These are phyloP conservation scores for Cephus pulcher DNA, from an alignment of 2,888 invertebrate species.

Conservation along the genomic window DNA sequence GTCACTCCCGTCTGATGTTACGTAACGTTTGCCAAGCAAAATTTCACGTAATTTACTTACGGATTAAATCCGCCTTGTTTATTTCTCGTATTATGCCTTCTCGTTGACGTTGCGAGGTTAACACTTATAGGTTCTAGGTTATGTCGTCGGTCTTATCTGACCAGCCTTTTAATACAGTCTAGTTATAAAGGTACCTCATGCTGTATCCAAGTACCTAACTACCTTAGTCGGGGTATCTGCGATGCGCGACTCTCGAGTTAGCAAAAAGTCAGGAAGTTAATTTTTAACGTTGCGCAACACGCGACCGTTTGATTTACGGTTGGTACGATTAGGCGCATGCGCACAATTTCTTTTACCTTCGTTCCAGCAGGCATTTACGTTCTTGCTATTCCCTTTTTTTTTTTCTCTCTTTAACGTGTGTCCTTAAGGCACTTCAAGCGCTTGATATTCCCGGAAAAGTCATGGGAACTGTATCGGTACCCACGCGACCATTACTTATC, in stretches of 20 bases:
- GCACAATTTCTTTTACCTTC: neutral
- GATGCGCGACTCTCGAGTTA: neutral
- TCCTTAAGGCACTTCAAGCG: neutral
- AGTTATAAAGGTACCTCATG: neutral
- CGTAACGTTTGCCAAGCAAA: neutral
- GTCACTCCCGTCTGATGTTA: neutral
- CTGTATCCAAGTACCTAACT: neutral
- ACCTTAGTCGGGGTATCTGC: neutral
- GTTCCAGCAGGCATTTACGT: neutral
- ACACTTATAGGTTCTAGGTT: neutral
- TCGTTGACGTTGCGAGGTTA: neutral
- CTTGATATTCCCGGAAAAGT: neutral
- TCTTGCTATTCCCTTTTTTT: neutral
- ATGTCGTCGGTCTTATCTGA: neutral
- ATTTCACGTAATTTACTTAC: neutral
- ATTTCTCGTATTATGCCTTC: neutral
- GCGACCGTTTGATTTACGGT: constrained; percentile 2
- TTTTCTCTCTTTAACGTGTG: neutral
- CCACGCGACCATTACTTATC: constrained; percentile 11
- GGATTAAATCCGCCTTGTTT: neutral
- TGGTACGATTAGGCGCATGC: neutral
- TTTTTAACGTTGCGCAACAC: constrained; percentile 6
- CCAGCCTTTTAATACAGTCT: neutral
- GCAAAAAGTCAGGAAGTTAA: neutral
- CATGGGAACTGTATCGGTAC: neutral